Base-by-base conservation (phyloP, 1,140 invertebrate genomes). In the Ctenoplectra terminalis region DNA sequence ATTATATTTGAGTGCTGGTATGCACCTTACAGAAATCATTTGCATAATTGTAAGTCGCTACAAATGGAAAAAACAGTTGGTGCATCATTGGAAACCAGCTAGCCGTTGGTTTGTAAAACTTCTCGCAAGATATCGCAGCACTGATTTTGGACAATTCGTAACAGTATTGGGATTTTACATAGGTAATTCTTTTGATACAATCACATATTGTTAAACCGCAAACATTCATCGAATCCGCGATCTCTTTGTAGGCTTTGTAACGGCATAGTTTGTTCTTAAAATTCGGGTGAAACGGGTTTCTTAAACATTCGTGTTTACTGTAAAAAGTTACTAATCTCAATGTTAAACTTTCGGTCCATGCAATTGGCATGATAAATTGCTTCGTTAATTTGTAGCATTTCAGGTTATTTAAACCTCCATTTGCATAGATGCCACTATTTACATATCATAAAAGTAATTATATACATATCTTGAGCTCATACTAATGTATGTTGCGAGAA, bases 301-400 rank as follows among this genome's bases (percentile, higher is more conserved):
- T 91, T 15, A 93, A 81, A 69, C 91, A 92, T 8, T 90, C 86
- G 60, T 92, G 69, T 73, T 90, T 84, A 81, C 87, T 87, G 48
- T 92, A 93, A 60, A 91, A 84, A 2, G 60, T 81, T 29, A 93
- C 73, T 76, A 93, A 92, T 58, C 71, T 86, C 11, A 88, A 75
- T 0, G 88, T 90, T n/a, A 83, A 52, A 40, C 81, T 76, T 29
- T 91, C 87, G 29, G 88, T 88, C 91, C 91, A 91, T 66, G 63
- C 64, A 82, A 86, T 72, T 84, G 83, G 40, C 89, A 90, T 90
- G 82, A 72, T 86, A 86, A 71, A 81, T 9, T 71, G 50, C 17
- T 74, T 72, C 40, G 17, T 58, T 70, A 54, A 60, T 84, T 37
- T 56, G 50, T 63, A 54, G 29, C 50, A 20, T 40, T 70, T 64